These are phyloP conservation scores for Bombus superbus DNA, from an alignment of 1,140 invertebrate genomes.

Conservation along the genomic window DNA sequence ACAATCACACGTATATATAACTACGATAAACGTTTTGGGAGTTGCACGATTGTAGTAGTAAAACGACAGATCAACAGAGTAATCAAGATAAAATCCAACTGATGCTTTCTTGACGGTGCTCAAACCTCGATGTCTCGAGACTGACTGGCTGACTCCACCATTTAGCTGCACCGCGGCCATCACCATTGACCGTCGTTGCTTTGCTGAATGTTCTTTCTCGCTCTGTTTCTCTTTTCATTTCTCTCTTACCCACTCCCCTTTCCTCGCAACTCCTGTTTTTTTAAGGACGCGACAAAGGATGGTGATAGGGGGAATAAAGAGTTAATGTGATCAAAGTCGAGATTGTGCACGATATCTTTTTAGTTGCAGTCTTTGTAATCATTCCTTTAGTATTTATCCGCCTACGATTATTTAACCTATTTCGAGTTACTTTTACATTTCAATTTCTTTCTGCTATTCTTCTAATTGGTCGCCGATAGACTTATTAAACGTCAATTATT, in stretches of 20 bases:
- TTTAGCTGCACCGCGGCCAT: slow-evolving; percentile 63
- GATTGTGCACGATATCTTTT: background rate
- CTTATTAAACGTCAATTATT: background rate
- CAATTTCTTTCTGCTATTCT: background rate
- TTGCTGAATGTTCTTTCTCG: slow-evolving; percentile 19
- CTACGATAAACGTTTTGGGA: background rate
- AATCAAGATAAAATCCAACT: too few species aligned
- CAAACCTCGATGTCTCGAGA: slow-evolving; percentile 68
- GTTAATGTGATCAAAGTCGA: slow-evolving; percentile 40
- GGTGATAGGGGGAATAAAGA: slow-evolving; percentile 15
- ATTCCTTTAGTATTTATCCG: background rate
- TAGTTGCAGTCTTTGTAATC: background rate
- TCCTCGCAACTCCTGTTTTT: background rate
- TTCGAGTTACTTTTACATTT: background rate
- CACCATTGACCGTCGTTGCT: slow-evolving; percentile 74
- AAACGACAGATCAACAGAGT: background rate
- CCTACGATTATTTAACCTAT: background rate
- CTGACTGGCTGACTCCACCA: slow-evolving; percentile 67
- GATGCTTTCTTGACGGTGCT: slow-evolving; percentile 24
- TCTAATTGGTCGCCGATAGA: background rate
- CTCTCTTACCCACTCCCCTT: background rate
- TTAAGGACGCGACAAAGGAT: slow-evolving; percentile 17
- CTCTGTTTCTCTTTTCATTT: slow-evolving; percentile 14
- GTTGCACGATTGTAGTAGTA: background rate
- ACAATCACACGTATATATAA: background rate